phyloP scores from a whole-genome alignment of 1,140 invertebrate genomes.

The Druon quercuslanigerum region DNA sequence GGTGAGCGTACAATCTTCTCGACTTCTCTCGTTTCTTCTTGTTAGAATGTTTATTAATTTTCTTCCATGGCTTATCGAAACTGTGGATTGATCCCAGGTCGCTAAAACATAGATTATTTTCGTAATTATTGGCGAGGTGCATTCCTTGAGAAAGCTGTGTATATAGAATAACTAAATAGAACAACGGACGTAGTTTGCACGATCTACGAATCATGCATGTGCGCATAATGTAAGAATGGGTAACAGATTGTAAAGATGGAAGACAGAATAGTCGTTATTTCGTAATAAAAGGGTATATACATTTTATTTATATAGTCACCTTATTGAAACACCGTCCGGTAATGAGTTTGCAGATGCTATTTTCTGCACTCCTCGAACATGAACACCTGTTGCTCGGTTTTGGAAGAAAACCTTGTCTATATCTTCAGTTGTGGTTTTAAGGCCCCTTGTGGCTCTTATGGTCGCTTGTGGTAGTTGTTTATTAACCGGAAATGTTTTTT shows the following conservation, averaged over 20 bases:
- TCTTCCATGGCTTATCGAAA: constrained; percentile 87
- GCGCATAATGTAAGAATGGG: not conserved
- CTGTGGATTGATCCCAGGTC: constrained; percentile 55
- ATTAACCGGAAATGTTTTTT: constrained; percentile 64
- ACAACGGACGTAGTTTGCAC: not conserved
- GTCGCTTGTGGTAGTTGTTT: constrained; percentile 74
- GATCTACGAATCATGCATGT: not conserved
- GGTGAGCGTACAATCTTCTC: constrained; percentile 85
- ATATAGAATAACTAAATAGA: constrained; percentile 21
- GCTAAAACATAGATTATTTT: constrained; percentile 51
- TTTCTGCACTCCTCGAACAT: constrained; percentile 70
- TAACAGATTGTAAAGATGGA: constrained; percentile 32
- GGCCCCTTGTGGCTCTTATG: constrained; percentile 76
- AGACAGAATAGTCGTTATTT: constrained; percentile 55
- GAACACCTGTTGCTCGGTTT: constrained; percentile 63
- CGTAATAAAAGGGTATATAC: constrained; percentile 47
- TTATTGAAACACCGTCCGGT: constrained; percentile 1
- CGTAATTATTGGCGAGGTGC: not conserved
- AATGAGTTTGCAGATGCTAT: not conserved
- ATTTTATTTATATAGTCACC: constrained; percentile 30
- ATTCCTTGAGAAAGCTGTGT: not conserved
- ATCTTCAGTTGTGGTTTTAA: constrained; percentile 69
- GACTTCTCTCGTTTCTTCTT: constrained; percentile 91
- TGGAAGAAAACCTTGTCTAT: constrained; percentile 80
- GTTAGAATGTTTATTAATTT: constrained; percentile 85